phyloP scores from a whole-genome alignment of 1,140 invertebrate species.

The Lepidostoma basale region DNA sequence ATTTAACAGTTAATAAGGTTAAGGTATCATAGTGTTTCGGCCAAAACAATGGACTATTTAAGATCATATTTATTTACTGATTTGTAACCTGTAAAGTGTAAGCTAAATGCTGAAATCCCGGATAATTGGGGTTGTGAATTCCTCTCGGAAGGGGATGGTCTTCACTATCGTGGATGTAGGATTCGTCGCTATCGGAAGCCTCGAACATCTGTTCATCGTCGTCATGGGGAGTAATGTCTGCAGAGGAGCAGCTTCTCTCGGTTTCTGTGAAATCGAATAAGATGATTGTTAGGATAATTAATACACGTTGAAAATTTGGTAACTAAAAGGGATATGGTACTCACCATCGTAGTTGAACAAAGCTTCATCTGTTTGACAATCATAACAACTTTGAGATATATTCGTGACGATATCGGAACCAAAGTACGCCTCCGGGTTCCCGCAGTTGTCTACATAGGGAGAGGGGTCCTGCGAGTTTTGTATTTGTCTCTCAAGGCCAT shows the following conservation, averaged over 20 bases:
- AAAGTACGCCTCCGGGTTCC: background rate
- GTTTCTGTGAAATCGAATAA: constrained; percentile 23
- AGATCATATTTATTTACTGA: no score
- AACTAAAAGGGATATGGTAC: background rate
- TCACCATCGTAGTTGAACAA: constrained; percentile 19
- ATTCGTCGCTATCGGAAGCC: constrained; percentile 57
- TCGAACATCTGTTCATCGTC: constrained; percentile 54
- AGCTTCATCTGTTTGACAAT: constrained; percentile 15
- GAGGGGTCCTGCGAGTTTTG: background rate
- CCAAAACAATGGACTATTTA: no score
- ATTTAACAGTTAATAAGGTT: no score
- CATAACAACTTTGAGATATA: constrained; percentile 2
- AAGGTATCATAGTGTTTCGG: no score
- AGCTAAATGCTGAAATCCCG: constrained; percentile 70
- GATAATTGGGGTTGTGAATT: constrained; percentile 81
- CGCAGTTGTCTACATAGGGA: background rate
- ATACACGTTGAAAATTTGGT: background rate
- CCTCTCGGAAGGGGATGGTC: constrained; percentile 62
- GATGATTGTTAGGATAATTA: no score
- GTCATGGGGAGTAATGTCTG: constrained; percentile 34
- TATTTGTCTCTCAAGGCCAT: constrained; percentile 4
- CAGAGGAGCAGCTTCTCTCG: constrained; percentile 38
- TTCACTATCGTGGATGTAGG: constrained; percentile 52
- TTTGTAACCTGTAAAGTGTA: constrained; percentile 62
- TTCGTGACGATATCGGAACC: background rate